Base-by-base conservation (phyloP, 2,888 invertebrate genomes). In the Gonocerus acuteangulatus region DNA sequence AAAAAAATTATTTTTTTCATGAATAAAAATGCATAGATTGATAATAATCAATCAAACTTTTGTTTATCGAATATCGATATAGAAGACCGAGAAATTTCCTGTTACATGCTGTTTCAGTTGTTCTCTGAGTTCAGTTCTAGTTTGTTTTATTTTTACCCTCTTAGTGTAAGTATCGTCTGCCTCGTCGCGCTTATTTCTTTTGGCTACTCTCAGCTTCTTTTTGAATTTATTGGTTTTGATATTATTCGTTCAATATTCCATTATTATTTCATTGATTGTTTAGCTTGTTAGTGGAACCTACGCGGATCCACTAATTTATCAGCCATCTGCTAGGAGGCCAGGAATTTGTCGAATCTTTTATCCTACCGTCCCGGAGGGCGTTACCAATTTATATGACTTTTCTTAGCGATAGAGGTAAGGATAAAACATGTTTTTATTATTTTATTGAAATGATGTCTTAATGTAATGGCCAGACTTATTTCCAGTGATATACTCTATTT, bases 311-410 rank as follows among this genome's bases (percentile, higher is more conserved):
- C 57, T 57, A 57, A 47, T 56, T 60, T 45, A 39, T 34, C 58
- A 47, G 57, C 54, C 64, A 62, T 62, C 64, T 64, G 62, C 62
- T 64, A 60, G 39, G 48, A 61, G 39, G 58, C 59, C 42, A 23
- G 51, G 32, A 61, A 52, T 64, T 64, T 62, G 62, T 64, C 64
- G 52, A 52, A 49, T 45, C 36, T 45, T 59, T 60, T 64, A 57
- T 69, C 68, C 67, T 70, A 68, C 82, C 87, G 86, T 86, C 87
- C 86, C 84, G 81, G 81, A 83, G 87, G 87, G 87, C 86, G 87
- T 82, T 85, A 87, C 83, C 83, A 82, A 88, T 87, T 91, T 91
- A 91, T 91, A 91, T 91, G 91, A 90, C 89, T 90, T 90, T 89
- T 89, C 89, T 85, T 88, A 87, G 85, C 85, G 85, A 82, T 82